Evolutionary conservation across 2,888 invertebrate species (phyloP), one percentile per base, ranked within the genome.

Genomic region (Anticlea derivata): DNA sequence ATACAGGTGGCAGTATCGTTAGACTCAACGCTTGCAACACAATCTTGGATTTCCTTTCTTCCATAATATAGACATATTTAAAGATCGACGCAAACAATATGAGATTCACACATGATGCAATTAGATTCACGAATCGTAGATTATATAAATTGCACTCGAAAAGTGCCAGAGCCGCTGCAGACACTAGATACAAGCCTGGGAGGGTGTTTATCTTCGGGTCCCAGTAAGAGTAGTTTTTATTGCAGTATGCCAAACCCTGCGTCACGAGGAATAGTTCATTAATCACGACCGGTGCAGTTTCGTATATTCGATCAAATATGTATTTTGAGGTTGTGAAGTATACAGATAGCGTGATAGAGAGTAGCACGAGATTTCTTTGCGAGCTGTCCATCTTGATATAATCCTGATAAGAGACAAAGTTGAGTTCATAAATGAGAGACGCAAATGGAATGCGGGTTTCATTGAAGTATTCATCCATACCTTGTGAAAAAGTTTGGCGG

Each of bases 201-300:
- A 98, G 92, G 0, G 99, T 99, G 0, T 99, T 99, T 47, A 99
- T 98, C 92, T 98, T 99, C 0, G 95, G 93, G 79, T 99, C 95
- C 98, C 98, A 99, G 94, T 97, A 78, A 5, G 92, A 83, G 73
- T 95, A 98, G 67, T 95, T 94, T 20, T 94, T 93, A 29, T 92
- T 80, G 66, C 98, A 99, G 77, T 95, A 99, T 7, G 92, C 91
- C 57, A 95, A 78, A 0, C 96, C 97, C 86, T 99, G 98, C 0
- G 96, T 95, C 50, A 98, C 91, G 72, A 99, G 99, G 76, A 98
- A 99, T 45, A 96, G 92, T 86, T 99, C 99, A 80, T 99, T 99
- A 67, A 99, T 95, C 37, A 89, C 79, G 0, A 73, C 60, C 0
- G 75, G 63, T 0, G 68, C 65, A 0, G 83, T 70, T 0, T 73